Evolutionary conservation across 2,113 vertebrate species (phyloP).

Genomic region (Coptodon rendalli): DNA sequence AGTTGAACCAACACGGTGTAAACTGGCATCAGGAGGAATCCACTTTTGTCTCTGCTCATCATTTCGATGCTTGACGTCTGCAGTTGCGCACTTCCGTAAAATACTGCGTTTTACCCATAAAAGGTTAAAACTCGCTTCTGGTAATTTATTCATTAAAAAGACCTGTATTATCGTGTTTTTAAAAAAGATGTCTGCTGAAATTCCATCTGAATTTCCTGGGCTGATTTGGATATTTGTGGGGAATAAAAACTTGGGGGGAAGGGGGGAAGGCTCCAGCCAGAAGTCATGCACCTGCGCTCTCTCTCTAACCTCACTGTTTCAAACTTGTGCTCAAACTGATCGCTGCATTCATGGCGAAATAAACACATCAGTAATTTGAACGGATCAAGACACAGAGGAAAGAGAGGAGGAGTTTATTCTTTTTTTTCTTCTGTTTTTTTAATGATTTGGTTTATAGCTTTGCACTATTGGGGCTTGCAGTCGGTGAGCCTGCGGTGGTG

Average conservation of each 20-base stretch:
- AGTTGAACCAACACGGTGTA: not conserved
- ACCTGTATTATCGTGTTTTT: accelerated
- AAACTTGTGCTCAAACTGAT: not conserved
- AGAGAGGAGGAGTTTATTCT: not conserved
- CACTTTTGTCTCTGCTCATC: not conserved
- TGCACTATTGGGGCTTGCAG: not conserved
- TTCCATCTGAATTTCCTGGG: not conserved
- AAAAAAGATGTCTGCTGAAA: not conserved
- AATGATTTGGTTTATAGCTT: not conserved
- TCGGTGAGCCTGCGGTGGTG: not conserved
- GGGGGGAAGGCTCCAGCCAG: not conserved
- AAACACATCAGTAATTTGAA: not conserved
- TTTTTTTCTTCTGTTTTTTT: not conserved
- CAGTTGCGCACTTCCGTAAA: constrained; percentile 16
- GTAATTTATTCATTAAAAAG: not conserved
- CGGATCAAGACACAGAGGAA: not conserved
- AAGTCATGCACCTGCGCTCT: constrained; percentile 5
- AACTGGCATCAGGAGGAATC: not conserved
- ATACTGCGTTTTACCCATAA: not conserved
- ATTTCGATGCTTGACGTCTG: constrained; percentile 6
- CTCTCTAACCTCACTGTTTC: not conserved
- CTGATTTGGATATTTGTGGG: not conserved
- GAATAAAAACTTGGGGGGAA: not conserved
- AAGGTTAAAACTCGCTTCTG: not conserved
- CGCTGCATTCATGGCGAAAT: not conserved